Base-by-base conservation (phyloP, 2,113 vertebrate genomes). In the Chionis minor region DNA sequence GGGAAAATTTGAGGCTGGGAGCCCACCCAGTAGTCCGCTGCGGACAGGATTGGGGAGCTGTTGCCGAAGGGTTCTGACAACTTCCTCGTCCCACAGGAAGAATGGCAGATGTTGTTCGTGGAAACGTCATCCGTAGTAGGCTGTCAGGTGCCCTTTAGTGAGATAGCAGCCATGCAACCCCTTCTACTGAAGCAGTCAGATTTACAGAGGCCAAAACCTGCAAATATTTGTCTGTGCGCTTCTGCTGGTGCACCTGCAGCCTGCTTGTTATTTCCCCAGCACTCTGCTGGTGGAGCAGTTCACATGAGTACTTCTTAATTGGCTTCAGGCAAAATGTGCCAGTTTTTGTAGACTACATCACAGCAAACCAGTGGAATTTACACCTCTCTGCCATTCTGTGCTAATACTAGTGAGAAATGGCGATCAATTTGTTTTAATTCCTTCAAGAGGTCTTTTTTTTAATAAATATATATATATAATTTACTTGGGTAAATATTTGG, bases 81-180 rank as follows among this genome's bases (percentile, higher is more conserved):
- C 23, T 93, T 58, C 8, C 17, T 70, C 10, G 1, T 61, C 4
- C 14, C 16, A 0, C 27, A 20, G 38, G 38, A 82, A 40, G 20
- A 18, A 28, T 2, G 6, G 8, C 7, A 2, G 32, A 23, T 40
- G 22, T 15, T 30, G 54, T 3, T 18, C 8, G 42, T 30, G 30
- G 55, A 44, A 44, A 22, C 32, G 6, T 2, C 7, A 2, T 23
- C 23, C 71, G 19, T 30, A n/a, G 52, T 40, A 45, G 77, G 70
- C 38, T 11, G n/a, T 19, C 4, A 3, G 20, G 27, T 42, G 80
- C 40, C 58, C 19, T 40, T 61, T 18, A 27, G 61, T 9, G 86
- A 35, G 49, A 13, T 4, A 33, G 66, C 58, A 44, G 70, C 17
- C 27, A 1, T 3, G 0, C 42, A 38, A 0, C 18, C 26, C 30